Base-by-base conservation (phyloP, 2,888 invertebrate genomes). In the Piscicola geometra region DNA sequence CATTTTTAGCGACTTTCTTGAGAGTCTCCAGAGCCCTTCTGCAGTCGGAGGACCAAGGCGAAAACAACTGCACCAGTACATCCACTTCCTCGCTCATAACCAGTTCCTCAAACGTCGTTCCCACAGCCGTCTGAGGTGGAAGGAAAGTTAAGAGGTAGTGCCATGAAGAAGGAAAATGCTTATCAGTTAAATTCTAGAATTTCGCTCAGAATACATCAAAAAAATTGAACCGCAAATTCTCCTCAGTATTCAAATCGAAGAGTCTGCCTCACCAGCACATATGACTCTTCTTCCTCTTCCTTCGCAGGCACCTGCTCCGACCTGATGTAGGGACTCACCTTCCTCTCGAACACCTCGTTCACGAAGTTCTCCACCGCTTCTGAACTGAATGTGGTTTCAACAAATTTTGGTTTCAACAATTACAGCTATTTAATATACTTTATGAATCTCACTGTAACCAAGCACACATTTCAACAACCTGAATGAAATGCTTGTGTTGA, bases 1-100 rank as follows among this genome's bases (percentile, higher is more conserved):
- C 76, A 64, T 76, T 71, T 47, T 66, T 64, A n/a, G 76, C 71
- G 30, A 71, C 76, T 64, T 76, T 71, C 32, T 76, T 60, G 32
- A 76, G 41, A 1, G 64, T 66, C 50, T 76, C 66, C 0, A 30
- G 32, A 52, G 71, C 71, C 28, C 15, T 33, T 50, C 50, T 71
- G 71, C 76, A 76, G 15, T 71, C 71, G n/a, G 71, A 41, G 30
- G 71, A 76, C 73, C 73, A 72, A 35, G 76, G 73, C 12, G 73
- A 30, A 12, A 66, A 64, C 21, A 76, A 50, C 28, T 66, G 67
- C 28, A 76, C 71, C 33, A 76, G 47, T 18, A 76, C 76, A 30
- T 76, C 76, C 41, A 66, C 71, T 3, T 33, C 68, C 25, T 35
- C n/a, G 52, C 73, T 73, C n/a, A 66, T n/a, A 12, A 76, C 76